Evolutionary conservation across 2,888 invertebrate genomes (phyloP).

Genomic region (Xiphydria camelus): DNA sequence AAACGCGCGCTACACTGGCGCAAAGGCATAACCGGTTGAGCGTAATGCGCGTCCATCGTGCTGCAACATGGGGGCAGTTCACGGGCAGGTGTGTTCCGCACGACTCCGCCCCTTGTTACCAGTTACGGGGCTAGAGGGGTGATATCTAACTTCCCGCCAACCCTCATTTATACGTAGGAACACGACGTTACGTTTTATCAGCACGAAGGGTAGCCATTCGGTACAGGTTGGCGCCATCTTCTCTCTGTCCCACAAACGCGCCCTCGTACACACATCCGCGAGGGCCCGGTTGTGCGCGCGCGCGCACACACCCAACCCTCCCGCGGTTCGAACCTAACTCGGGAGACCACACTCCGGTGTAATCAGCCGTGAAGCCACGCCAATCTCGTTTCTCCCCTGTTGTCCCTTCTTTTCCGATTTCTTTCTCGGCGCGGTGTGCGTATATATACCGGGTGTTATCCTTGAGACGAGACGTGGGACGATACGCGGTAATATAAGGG

Average conservation of each 20-base stretch:
- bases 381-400: slow-evolving; percentile 28
- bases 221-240: slow-evolving; percentile 36
- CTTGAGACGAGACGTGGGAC: no score
- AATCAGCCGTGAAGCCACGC: slow-evolving; percentile 40
- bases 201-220: slow-evolving; percentile 41
- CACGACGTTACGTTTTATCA: slow-evolving; percentile 29
- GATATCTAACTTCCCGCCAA: slow-evolving; percentile 39
- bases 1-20: no score
- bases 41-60: slow-evolving; percentile 34
- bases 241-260: slow-evolving; percentile 10
- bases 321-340: slow-evolving; percentile 10
- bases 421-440: no score
- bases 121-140: slow-evolving; percentile 45
- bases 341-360: slow-evolving; percentile 22
- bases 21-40: slow-evolving; percentile 19
- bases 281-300: slow-evolving; percentile 13
- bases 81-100: slow-evolving; percentile 43
- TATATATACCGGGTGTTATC: no score
- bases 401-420: not conserved
- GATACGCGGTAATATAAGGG: no score
- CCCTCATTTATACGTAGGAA: slow-evolving; percentile 7
- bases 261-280: slow-evolving; percentile 15
- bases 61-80: slow-evolving; percentile 24
- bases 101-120: slow-evolving; percentile 56
- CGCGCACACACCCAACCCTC: slow-evolving; percentile 6